phyloP scores from a whole-genome alignment of 1,140 invertebrate species.

The Agrypnia vestita region DNA sequence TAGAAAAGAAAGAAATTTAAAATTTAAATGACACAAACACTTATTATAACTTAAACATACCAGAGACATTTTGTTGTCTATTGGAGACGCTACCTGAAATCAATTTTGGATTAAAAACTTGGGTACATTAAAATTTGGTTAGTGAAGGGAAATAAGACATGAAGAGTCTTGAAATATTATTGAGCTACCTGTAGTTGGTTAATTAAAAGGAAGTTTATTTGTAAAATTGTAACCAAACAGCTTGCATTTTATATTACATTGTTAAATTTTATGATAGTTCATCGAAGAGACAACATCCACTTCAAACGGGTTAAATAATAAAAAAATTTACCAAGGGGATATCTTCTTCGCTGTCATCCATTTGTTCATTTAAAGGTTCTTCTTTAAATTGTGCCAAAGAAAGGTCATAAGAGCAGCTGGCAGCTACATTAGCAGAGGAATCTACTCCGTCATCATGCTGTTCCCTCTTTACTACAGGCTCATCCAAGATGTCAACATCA shows the following conservation, averaged over 20 bases:
- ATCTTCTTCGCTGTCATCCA: conserved; percentile 82
- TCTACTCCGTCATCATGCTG: conserved; percentile 62
- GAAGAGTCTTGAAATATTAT: background rate
- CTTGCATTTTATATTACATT: no score
- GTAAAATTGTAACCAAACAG: no score
- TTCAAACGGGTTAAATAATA: no score
- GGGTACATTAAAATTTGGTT: conserved; percentile 3
- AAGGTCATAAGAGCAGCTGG: conserved; percentile 77
- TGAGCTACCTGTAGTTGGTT: background rate
- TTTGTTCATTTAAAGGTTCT: conserved; percentile 68
- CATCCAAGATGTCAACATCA: conserved; percentile 23
- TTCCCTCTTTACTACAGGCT: conserved; percentile 42
- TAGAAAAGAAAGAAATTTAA: conserved; percentile 22
- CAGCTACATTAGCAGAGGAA: conserved; percentile 66
- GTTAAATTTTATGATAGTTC: no score
- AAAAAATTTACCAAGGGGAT: conserved; percentile 78
- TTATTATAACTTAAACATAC: conserved; percentile 60
- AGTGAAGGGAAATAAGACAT: background rate
- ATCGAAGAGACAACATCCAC: no score
- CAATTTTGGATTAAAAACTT: conserved; percentile 33
- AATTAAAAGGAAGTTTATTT: background rate
- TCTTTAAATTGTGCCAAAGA: conserved; percentile 77
- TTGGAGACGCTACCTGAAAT: conserved; percentile 44
- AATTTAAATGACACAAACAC: conserved; percentile 24
- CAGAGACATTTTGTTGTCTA: conserved; percentile 51